Evolutionary conservation across 2,888 invertebrate species (phyloP).

Genomic region (Teleiodes luculella): DNA sequence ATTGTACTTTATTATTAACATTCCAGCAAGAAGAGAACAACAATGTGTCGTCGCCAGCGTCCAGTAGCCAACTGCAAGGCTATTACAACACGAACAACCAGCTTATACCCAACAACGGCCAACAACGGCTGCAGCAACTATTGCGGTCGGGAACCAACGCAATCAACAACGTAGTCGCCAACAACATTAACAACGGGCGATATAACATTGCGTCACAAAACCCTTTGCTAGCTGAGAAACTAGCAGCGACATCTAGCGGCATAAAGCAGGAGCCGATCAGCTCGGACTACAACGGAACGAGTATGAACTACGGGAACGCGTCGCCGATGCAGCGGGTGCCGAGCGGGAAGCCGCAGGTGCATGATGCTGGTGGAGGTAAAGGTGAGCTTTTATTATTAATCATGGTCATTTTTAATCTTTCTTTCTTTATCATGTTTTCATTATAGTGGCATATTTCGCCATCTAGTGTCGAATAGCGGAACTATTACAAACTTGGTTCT

Average conservation of each 20-base stretch:
- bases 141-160: slow-evolving; percentile 69
- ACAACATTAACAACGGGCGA: slow-evolving; percentile 77
- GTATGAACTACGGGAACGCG: slow-evolving; percentile 73
- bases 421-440: not conserved
- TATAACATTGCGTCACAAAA: slow-evolving; percentile 92
- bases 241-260: slow-evolving; percentile 85
- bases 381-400: slow-evolving; percentile 52
- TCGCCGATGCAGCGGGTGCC: slow-evolving; percentile 76
- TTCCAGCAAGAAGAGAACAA: slow-evolving; percentile 79
- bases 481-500: slow-evolving; percentile 22
- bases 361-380: slow-evolving; percentile 77
- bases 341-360: slow-evolving; percentile 73
- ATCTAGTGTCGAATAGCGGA: slow-evolving; percentile 34
- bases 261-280: slow-evolving; percentile 77
- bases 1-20: no score
- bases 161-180: slow-evolving; percentile 66
- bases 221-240: slow-evolving; percentile 90
- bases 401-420: not conserved
- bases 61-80: slow-evolving; percentile 61
- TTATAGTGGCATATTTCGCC: slow-evolving; percentile 24
- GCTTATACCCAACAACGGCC: slow-evolving; percentile 63
- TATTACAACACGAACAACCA: slow-evolving; percentile 68
- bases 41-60: slow-evolving; percentile 67
- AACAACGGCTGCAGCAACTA: slow-evolving; percentile 68
- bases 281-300: slow-evolving; percentile 70